Percentiles rank a stretch among this genome's conserved stretches.
phyloP scores from a whole-genome alignment of 2,797 vertebrate genomes.

The Mycteria americana region DNA sequence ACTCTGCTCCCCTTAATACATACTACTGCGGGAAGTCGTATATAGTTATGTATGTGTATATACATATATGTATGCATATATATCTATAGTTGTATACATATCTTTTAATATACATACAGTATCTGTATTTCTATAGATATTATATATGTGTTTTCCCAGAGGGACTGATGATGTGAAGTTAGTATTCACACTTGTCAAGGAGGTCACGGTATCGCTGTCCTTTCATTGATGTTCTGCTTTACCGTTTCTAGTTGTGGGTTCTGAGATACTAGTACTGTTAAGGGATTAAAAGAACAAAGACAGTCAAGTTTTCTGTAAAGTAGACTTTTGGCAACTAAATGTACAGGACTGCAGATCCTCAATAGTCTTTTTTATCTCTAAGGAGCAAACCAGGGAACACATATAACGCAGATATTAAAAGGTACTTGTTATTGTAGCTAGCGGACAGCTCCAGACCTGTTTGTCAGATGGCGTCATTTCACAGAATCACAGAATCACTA shows the following conservation, averaged over 20 bases:
- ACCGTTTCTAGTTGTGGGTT: neutral
- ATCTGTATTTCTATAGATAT: neutral
- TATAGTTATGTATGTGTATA: neutral
- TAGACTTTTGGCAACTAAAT: neutral
- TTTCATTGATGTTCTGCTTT: neutral
- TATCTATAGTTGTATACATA: neutral
- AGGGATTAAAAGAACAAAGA: neutral
- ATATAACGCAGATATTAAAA: neutral
- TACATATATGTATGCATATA: neutral
- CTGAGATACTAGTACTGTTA: neutral
- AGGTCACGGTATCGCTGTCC: neutral
- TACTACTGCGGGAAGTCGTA: neutral
- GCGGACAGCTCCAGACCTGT: neutral
- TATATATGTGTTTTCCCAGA: neutral
- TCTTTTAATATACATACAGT: neutral
- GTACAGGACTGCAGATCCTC: neutral
- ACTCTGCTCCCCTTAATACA: neutral
- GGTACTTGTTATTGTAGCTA: neutral
- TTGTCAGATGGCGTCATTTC: neutral
- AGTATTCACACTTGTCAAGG: neutral
- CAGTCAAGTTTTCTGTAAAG: neutral
- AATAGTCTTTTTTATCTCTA: neutral
- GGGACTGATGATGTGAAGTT: neutral
- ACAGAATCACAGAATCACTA: neutral
- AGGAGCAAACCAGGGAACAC: neutral